These are phyloP conservation scores for Pocillopora verrucosa DNA, from an alignment of 64 coral and sea anemone genomes.

Conservation along the genomic window DNA sequence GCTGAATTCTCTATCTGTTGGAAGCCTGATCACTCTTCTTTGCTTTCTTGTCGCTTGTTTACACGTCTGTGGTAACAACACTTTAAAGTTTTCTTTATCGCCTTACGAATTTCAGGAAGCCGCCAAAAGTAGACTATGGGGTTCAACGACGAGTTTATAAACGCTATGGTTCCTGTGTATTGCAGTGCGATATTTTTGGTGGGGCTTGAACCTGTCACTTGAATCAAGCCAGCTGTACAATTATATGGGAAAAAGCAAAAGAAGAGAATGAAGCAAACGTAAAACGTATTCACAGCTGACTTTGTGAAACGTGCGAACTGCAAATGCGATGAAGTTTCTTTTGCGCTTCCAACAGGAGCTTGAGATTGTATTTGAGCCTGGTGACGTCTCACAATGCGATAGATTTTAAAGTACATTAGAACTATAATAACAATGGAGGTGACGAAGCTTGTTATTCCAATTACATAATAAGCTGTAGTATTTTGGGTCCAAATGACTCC, in stretches of 20 bases:
- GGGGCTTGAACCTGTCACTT: slow-evolving; percentile 19
- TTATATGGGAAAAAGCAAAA: slow-evolving; percentile 43
- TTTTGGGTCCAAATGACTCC: slow-evolving; percentile 3
- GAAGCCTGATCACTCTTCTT: neutral
- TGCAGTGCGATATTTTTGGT: slow-evolving; percentile 37
- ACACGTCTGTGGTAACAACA: neutral
- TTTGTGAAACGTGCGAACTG: slow-evolving; percentile 33
- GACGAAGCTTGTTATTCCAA: neutral
- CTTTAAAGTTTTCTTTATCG: slow-evolving; percentile 25
- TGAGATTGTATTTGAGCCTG: slow-evolving; percentile 37
- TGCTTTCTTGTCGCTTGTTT: neutral
- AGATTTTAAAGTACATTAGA: slow-evolving; percentile 50
- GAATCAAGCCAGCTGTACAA: slow-evolving; percentile 39
- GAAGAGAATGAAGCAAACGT: slow-evolving; percentile 41
- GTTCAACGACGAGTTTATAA: slow-evolving; percentile 55
- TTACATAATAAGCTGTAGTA: slow-evolving; percentile 3
- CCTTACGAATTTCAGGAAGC: slow-evolving; percentile 43
- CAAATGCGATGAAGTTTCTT: neutral
- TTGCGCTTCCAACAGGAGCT: neutral
- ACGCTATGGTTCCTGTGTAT: slow-evolving; percentile 31
- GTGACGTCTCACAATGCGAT: slow-evolving; percentile 48
- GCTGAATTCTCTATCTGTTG: too few species aligned
- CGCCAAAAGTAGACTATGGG: slow-evolving; percentile 53
- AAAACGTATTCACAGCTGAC: slow-evolving; percentile 51
- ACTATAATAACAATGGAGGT: slow-evolving; percentile 29